Evolutionary conservation across 2,888 invertebrate species (phyloP), one percentile per base, ranked within the genome.

Genomic region (Drosophila eohydei): DNA sequence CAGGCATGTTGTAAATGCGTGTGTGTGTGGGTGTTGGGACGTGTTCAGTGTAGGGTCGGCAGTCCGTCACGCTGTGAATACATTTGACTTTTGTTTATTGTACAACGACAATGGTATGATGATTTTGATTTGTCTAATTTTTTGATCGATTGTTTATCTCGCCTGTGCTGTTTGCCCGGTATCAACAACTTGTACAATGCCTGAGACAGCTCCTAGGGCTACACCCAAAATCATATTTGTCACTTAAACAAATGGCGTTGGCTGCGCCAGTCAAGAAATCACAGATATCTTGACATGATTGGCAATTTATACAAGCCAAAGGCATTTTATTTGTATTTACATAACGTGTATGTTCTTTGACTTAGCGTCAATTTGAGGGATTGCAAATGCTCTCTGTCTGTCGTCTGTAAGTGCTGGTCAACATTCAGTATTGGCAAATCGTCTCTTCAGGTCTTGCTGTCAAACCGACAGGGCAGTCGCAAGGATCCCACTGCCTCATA

Each of bases 121-220:
- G 80, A 90, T 85, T 89, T 88, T 71, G 80, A 90, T 85, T 89
- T 88, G 88, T 85, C 89, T 83, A 77, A 77, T 85, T 74, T 74
- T 89, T 79, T 89, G 90, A 84, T 89, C 74, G 84, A 84, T 84
- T 85, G 90, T 88, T 77, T 65, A 74, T 70, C 71, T 78, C 66
- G 57, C 32, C 44, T 44, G 46, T 54, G 32, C n/a, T 69, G 60
- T 73, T 68, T 69, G 57, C 44, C 58, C 51, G 40, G 4, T 66
- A 57, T 58, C 79, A 63, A 68, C 55, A 62, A 51, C 68, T 63
- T 58, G 38, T 48, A 54, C 54, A 58, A 32, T 16, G 54, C 11
- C 51, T 9, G 7, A 5, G 36, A 26, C 30, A 14, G 54, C 30
- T 14, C 36, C 38, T 11, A 11, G 41, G 34, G 32, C 50, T 21